Conservation (phyloP, 2,888 invertebrate genomes). For the Mesorhabditis belari region DNA sequence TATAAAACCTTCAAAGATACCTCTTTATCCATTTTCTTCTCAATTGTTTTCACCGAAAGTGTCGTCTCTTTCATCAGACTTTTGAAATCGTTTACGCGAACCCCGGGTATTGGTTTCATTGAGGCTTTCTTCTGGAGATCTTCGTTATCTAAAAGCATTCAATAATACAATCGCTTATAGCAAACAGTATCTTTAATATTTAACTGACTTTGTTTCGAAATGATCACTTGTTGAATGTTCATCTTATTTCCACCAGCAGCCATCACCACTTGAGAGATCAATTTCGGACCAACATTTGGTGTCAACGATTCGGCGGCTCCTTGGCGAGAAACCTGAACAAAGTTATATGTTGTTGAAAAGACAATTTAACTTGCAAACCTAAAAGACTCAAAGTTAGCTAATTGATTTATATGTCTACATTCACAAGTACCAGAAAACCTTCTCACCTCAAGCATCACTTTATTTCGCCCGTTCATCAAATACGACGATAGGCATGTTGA, state of each 20-base stretch:
- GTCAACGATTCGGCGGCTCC: conserved; percentile 4
- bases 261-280: conserved; percentile 20
- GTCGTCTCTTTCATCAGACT: background rate
- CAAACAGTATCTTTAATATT: no score
- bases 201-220: no score
- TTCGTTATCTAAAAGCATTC: background rate
- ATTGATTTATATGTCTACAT: no score
- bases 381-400: no score
- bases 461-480: conserved; percentile 72
- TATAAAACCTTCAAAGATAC: no score
- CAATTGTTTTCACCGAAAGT: no score
- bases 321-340: background rate
- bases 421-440: no score
- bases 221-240: no score
- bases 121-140: background rate
- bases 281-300: conserved; percentile 10
- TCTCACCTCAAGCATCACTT: background rate
- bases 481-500: conserved; percentile 95
- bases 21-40: no score
- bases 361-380: no score
- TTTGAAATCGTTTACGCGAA: background rate
- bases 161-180: no score
- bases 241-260: no score
- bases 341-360: background rate
- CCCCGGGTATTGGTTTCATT: background rate